Base-by-base conservation (phyloP, 2,113 vertebrate species). In the Oriolus oriolus region DNA sequence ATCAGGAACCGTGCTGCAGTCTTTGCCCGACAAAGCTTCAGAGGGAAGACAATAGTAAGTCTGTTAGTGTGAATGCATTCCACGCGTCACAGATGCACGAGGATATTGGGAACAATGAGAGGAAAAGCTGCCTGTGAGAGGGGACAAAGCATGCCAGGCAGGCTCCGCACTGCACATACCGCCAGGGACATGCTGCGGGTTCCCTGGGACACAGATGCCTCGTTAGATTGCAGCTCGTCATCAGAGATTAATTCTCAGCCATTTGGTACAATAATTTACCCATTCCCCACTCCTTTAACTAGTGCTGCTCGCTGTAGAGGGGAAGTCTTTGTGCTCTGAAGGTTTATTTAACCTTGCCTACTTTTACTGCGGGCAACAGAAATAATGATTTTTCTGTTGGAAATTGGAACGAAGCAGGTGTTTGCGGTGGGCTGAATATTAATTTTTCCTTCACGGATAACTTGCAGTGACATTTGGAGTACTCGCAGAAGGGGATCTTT, bases 1-100 rank as follows among this genome's bases (percentile, higher is more conserved):
- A 98, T 98, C 98, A 96, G 97, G 97, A 98, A 97, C 97, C 96
- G 81, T 97, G 97, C 97, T 97, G 97, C 98, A 97, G 98, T 98
- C 98, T 98, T 98, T 97, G 97, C 98, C 97, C 82, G 82, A 98
- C 98, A 98, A 98, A 98, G 98, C 98, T 97, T 97, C 94, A 78
- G 97, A 71, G 96, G 53, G 96, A 98, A 98, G 98, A 98, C 98
- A 98, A 98, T 98, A 97, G 98, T 98, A 98, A 98, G 98, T 98
- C 98, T 98, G 98, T 98, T 98, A 97, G 98, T 95, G 97, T 98
- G 98, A 98, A 98, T 98, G 98, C 98, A 98, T 98, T 98, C 98
- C 98, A 98, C 97, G 97, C 98, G 97, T 98, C 98, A 98, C 98
- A 98, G 98, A 98, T 98, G 98, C 98, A 98, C 97, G 97, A 98